A percentile compares a stretch with the other conserved stretches of the same genome.
These are phyloP conservation scores for Himalopsyche tibetana DNA, from an alignment of 2,888 invertebrate genomes.

Conservation along the genomic window DNA sequence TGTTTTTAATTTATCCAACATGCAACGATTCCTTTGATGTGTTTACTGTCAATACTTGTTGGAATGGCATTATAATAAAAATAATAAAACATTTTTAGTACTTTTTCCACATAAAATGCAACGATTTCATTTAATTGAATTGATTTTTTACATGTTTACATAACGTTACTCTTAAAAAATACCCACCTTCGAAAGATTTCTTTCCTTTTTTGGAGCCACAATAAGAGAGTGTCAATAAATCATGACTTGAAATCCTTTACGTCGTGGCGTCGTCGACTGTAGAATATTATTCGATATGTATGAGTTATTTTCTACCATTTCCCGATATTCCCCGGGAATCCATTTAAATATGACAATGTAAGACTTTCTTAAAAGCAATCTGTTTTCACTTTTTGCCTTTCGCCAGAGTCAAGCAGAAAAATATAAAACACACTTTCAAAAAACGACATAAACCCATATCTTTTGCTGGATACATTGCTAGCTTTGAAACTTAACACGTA, in stretches of 20 bases:
- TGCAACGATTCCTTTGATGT: too few species aligned
- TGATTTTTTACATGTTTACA: too few species aligned
- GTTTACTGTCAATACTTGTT: too few species aligned
- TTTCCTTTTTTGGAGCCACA: neutral
- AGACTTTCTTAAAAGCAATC: slow-evolving; percentile 21
- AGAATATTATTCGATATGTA: slow-evolving; percentile 30
- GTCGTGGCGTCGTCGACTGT: neutral
- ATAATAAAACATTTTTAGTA: too few species aligned
- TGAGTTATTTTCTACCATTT: slow-evolving; percentile 15
- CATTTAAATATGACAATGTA: slow-evolving; percentile 30
- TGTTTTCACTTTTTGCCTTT: slow-evolving; percentile 34
- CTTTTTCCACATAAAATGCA: too few species aligned
- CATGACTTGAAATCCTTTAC: slow-evolving; percentile 19
- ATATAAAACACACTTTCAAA: neutral
- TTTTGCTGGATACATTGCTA: neutral
- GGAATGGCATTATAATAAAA: too few species aligned
- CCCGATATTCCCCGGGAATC: neutral
- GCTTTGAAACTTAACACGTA: neutral
- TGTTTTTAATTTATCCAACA: too few species aligned
- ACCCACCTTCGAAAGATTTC: too few species aligned
- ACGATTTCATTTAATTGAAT: too few species aligned
- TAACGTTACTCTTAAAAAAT: too few species aligned
- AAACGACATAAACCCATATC: too few species aligned
- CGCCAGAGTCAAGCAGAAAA: neutral
- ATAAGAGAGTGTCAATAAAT: neutral